Evolutionary conservation across 2,888 invertebrate genomes (phyloP), one percentile per base, ranked within the genome.

Genomic region (Idaea dimidiata): DNA sequence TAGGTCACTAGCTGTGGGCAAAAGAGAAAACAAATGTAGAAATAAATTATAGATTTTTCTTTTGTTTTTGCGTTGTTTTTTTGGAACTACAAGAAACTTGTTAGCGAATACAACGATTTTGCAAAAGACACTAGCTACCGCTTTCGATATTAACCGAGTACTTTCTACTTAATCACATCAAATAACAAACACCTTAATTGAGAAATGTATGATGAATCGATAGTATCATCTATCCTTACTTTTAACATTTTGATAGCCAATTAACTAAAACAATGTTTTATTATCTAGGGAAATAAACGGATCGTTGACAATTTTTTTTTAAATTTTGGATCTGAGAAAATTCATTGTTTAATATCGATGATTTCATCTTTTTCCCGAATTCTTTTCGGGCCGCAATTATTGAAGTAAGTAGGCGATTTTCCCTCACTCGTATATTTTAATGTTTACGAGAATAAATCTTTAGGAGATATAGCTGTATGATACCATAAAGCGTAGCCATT

Each of bases 1-100:
- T 91, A 99, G 94, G 93, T 99, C 99, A 83, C 97, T 97, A 79
- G 97, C 98, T 97, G 93, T 62, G 90, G 89, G 92, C 76, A 86
- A 83, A 70, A 60, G 59, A 65, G 54, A 61, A 54, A 10, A 56
- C 14, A 8, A 8, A 43, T 8, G 3, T 43, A 43, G n/a, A 43
- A 43, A 43, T 33, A 33, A 3, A 6, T 1, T 33, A 43, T 43
- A 43, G 43, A n/a, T n/a, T n/a, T n/a, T n/a, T n/a, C n/a, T n/a
- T n/a, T n/a, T n/a, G n/a, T n/a, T n/a, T n/a, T n/a, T n/a, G n/a
- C n/a, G n/a, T n/a, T n/a, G n/a, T 14, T 10, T 43, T 14, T 10
- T 10, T 10, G 3, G 10, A 43, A 43, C 8, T 7, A 43, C 43
- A 14, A 7, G 14, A 43, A 43, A 43, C 43, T 43, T 43, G 10